phyloP scores from a whole-genome alignment of 2,888 invertebrate species.

The Odontocolon sp. region DNA sequence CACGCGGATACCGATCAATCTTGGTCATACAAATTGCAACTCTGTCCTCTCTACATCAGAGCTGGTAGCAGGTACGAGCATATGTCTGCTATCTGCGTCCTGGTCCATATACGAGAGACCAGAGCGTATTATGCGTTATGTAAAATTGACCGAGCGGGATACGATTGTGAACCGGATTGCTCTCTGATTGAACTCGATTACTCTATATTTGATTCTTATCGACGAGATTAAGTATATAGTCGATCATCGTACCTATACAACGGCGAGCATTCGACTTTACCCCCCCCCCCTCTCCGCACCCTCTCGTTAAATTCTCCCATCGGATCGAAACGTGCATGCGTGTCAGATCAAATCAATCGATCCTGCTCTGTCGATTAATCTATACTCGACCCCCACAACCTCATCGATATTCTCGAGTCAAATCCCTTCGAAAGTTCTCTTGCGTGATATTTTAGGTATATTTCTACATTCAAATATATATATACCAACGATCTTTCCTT shows the following conservation, averaged over 20 bases:
- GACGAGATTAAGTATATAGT: not conserved
- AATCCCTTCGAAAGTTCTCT: not conserved
- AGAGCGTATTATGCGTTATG: slow-evolving; percentile 27
- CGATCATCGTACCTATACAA: slow-evolving; percentile 15
- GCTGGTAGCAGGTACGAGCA: not conserved
- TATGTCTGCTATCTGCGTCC: not conserved
- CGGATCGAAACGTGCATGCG: not conserved
- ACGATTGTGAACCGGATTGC: not conserved
- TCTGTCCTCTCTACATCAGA: slow-evolving; percentile 33
- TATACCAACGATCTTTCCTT: not conserved
- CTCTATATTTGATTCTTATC: slow-evolving; percentile 16
- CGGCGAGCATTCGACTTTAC: too few species aligned
- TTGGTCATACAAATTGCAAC: slow-evolving; percentile 53
- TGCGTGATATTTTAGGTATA: not conserved
- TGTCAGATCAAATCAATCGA: not conserved
- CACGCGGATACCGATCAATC: slow-evolving; percentile 46
- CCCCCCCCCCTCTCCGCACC: not conserved
- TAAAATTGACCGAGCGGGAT: slow-evolving; percentile 8
- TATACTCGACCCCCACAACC: not conserved
- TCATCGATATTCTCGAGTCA: not conserved
- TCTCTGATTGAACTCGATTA: slow-evolving; percentile 4
- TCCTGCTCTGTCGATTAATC: not conserved
- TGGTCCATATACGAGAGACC: not conserved
- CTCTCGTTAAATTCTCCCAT: not conserved
- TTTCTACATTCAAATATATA: slow-evolving; percentile 11